Evolutionary conservation across 2,888 invertebrate species (phyloP), one percentile per base, ranked within the genome.

Genomic region (Drosophila leonis): DNA sequence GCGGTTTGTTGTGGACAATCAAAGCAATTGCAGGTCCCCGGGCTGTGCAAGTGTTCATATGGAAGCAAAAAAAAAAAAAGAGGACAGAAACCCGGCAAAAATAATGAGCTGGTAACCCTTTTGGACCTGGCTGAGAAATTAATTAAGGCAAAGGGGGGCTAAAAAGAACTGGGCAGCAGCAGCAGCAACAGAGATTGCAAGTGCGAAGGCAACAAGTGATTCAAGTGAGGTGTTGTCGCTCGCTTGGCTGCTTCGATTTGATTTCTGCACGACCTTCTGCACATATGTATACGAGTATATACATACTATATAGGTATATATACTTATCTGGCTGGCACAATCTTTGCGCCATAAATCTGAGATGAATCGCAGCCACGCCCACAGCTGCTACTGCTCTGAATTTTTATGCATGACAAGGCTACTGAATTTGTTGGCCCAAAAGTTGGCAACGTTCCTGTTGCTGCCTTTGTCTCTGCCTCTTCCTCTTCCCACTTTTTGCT

Each of bases 21-120:
- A 84, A 84, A 86, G 84, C 83, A 85, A 88, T 88, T 83, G 83
- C 83, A 85, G 73, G 56, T 65, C 75, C 65, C 72, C 67, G 46
- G 62, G 65, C 78, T 72, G 78, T 79, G 76, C 82, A 88, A 84
- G 83, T 88, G 84, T 74, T 68, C 70, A 56, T 49, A 46, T 59
- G 52, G 67, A 46, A 57, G 57, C 62, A 39, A 27, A 33, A 52
- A 48, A 29, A 46, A 54, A 33, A 42, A 42, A 44, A n/a, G 42
- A 46, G 42, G 37, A 48, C 44, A 42, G 41, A 65, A 66, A 62
- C 66, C 62, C 51, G 62, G 81, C 75, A 76, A 68, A 88, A 84
- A 86, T 84, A 84, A 84, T 84, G 84, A 84, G 89, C 75, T 81
- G 84, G 84, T 73, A 83, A 81, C 89, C 84, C 89, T 84, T 88